These are phyloP conservation scores for Trypoxylon attenuatum DNA, from an alignment of 2,888 invertebrate genomes.

Conservation along the genomic window DNA sequence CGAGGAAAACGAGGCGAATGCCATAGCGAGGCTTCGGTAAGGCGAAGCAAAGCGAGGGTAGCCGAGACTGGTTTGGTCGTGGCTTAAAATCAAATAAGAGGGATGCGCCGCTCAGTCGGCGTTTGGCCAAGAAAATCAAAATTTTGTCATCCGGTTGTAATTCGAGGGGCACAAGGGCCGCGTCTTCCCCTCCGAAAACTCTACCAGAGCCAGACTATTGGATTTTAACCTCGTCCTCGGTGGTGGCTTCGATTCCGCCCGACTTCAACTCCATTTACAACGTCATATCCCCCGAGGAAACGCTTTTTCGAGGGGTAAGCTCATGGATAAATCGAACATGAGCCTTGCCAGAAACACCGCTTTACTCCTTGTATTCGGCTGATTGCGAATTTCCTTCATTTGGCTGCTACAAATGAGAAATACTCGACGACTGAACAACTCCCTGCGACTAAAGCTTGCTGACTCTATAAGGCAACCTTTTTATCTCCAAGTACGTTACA, in stretches of 20 bases:
- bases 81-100: slow-evolving; percentile 48
- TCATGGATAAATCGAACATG: slow-evolving; percentile 37
- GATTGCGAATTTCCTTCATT: not conserved
- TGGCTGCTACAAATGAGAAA: not conserved
- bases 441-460: no score
- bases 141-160: slow-evolving; percentile 65
- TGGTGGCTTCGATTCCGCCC: slow-evolving; percentile 53
- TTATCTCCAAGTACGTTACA: no score
- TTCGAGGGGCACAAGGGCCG: slow-evolving; percentile 52
- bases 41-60: slow-evolving; percentile 30
- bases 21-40: not conserved
- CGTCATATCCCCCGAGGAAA: slow-evolving; percentile 41
- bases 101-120: slow-evolving; percentile 13
- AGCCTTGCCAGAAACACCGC: slow-evolving; percentile 36
- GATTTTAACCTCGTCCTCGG: slow-evolving; percentile 69
- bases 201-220: slow-evolving; percentile 66
- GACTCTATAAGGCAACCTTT: no score
- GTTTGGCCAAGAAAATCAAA: slow-evolving; percentile 63
- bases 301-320: slow-evolving; percentile 36
- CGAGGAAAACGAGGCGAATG: not conserved
- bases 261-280: slow-evolving; percentile 34
- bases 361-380: slow-evolving; percentile 1
- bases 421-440: not conserved
- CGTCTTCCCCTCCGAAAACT: slow-evolving; percentile 25
- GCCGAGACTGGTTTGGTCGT: slow-evolving; percentile 32